Evolutionary conservation across 2,888 invertebrate species (phyloP).

Genomic region (Brachyopa scutellaris): DNA sequence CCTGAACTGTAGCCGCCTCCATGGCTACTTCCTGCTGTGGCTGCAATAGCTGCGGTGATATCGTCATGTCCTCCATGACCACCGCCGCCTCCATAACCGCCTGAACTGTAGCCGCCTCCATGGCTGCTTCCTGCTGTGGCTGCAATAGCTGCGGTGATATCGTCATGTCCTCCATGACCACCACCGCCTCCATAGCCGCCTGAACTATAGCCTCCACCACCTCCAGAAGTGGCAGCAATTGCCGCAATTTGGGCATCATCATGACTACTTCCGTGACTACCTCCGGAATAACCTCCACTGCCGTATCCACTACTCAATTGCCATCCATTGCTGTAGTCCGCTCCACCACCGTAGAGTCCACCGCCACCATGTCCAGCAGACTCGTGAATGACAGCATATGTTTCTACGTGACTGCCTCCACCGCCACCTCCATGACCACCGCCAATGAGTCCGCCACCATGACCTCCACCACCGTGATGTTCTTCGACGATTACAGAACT

Average conservation of each 20-base stretch:
- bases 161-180: slow-evolving; percentile 39
- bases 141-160: slow-evolving; percentile 53
- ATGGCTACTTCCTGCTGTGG: slow-evolving; percentile 48
- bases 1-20: slow-evolving; percentile 48
- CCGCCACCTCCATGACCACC: slow-evolving; percentile 40
- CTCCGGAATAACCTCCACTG: slow-evolving; percentile 26
- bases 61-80: slow-evolving; percentile 44
- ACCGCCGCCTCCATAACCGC: background rate
- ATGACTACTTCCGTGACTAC: slow-evolving; percentile 37
- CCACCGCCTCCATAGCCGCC: slow-evolving; percentile 35
- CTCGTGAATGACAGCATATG: slow-evolving; percentile 56
- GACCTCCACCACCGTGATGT: slow-evolving; percentile 52
- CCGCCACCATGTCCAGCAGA: slow-evolving; percentile 48
- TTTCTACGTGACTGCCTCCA: slow-evolving; percentile 46
- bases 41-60: slow-evolving; percentile 54
- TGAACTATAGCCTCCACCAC: slow-evolving; percentile 28
- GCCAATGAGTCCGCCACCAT: slow-evolving; percentile 45
- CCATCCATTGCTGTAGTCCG: slow-evolving; percentile 45
- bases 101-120: background rate
- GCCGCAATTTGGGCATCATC: slow-evolving; percentile 59
- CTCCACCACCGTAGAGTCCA: slow-evolving; percentile 44
- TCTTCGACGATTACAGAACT: slow-evolving; percentile 16
- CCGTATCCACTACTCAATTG: slow-evolving; percentile 51
- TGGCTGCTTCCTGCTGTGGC: slow-evolving; percentile 50
- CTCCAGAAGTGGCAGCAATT: slow-evolving; percentile 46